Percentiles rank a stretch among this genome's conserved stretches.
phyloP scores from a whole-genome alignment of 2,888 invertebrate genomes.

The Actias luna region DNA sequence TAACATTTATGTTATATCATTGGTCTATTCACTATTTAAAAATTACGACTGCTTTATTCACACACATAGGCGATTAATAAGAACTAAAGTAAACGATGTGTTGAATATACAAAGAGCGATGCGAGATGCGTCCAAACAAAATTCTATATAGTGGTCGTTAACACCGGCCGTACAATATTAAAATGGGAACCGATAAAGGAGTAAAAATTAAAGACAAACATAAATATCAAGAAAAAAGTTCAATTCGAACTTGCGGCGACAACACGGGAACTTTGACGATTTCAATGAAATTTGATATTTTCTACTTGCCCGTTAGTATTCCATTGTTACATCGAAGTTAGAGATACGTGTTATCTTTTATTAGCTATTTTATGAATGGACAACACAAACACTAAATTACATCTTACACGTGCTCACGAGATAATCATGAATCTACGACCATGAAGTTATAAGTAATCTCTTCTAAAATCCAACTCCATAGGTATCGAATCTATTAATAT shows the following conservation, averaged over 20 bases:
- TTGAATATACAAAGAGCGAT: conserved; percentile 68
- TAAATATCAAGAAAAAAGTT: conserved; percentile 72
- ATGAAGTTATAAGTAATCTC: conserved; percentile 12
- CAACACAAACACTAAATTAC: conserved; percentile 28
- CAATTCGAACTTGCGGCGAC: conserved; percentile 60
- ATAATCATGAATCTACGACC: conserved; percentile 11
- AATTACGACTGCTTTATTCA: conserved; percentile 34
- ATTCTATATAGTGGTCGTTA: conserved; percentile 80
- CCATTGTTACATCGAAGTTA: conserved; percentile 56
- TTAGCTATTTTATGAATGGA: conserved; percentile 66
- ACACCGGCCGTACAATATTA: conserved; percentile 50
- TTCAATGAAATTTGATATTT: conserved; percentile 75
- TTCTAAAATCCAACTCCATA: background rate
- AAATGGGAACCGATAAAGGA: conserved; percentile 73
- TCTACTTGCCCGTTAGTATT: conserved; percentile 54
- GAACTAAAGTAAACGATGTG: conserved; percentile 71
- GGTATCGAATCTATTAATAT: background rate
- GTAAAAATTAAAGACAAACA: conserved; percentile 80
- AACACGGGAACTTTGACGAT: conserved; percentile 59
- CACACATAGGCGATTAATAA: conserved; percentile 63
- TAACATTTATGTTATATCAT: background rate
- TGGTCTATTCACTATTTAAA: background rate
- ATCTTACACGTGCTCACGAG: conserved; percentile 13
- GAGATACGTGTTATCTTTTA: conserved; percentile 52
- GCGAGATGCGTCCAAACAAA: conserved; percentile 73